These are phyloP conservation scores for Dyspetes luteomarginatus DNA, from an alignment of 2,888 invertebrate genomes.

Conservation along the genomic window DNA sequence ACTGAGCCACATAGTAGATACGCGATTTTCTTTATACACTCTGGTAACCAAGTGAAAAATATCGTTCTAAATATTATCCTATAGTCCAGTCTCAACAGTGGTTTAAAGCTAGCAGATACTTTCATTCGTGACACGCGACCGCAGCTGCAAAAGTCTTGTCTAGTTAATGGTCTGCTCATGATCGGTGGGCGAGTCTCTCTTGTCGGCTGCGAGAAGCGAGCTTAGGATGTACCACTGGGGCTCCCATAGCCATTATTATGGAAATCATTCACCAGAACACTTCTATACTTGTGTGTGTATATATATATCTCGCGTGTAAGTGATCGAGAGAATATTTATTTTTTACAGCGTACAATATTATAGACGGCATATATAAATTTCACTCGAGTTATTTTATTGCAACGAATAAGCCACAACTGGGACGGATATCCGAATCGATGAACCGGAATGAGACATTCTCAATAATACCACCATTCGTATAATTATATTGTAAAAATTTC, in stretches of 20 bases:
- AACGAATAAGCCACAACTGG: slow-evolving; percentile 30
- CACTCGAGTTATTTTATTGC: slow-evolving; percentile 50
- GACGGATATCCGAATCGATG: slow-evolving; percentile 50
- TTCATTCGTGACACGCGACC: slow-evolving; percentile 83
- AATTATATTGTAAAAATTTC: neutral
- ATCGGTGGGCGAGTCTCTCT: slow-evolving; percentile 4
- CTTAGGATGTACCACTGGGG: slow-evolving; percentile 55
- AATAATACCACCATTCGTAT: neutral
- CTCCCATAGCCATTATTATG: slow-evolving; percentile 62
- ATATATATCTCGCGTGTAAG: neutral
- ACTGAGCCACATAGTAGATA: slow-evolving; percentile 83
- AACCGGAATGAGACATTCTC: slow-evolving; percentile 22
- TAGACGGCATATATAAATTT: slow-evolving; percentile 28
- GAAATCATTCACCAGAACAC: slow-evolving; percentile 66
- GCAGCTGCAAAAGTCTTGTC: slow-evolving; percentile 80
- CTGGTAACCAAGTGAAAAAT: slow-evolving; percentile 83
- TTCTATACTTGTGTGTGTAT: slow-evolving; percentile 46
- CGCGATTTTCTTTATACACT: slow-evolving; percentile 84
- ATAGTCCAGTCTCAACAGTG: slow-evolving; percentile 71
- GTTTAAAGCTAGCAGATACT: slow-evolving; percentile 76
- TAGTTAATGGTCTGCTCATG: slow-evolving; percentile 24
- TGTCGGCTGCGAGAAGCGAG: slow-evolving; percentile 26
- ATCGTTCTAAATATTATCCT: slow-evolving; percentile 83
- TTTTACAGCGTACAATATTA: slow-evolving; percentile 9
- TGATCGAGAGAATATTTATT: slow-evolving; percentile 30